phyloP scores from a whole-genome alignment of 2,888 invertebrate species.

The Epistrophella euchroma region DNA sequence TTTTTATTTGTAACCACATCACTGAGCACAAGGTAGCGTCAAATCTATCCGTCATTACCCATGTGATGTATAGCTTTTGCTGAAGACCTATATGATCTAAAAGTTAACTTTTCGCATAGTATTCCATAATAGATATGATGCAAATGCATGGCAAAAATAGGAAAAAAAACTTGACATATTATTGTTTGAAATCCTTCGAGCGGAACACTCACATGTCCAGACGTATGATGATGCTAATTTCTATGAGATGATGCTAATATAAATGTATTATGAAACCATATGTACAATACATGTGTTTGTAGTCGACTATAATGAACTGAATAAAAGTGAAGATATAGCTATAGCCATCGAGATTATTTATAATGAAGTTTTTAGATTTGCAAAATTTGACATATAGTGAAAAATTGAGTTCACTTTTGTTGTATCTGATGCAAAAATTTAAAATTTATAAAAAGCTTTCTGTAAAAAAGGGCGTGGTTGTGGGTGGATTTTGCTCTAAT shows the following conservation, averaged over 20 bases:
- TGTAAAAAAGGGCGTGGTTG: too few relatives aligned
- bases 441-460: too few relatives aligned
- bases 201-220: slow-evolving; percentile 72
- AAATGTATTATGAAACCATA: slow-evolving; percentile 33
- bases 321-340: too few relatives aligned
- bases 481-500: too few relatives aligned
- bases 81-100: slow-evolving; percentile 56
- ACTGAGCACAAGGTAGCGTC: slow-evolving; percentile 69
- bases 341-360: too few relatives aligned
- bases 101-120: slow-evolving; percentile 46
- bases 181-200: slow-evolving; percentile 67
- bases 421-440: too few relatives aligned
- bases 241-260: slow-evolving; percentile 45
- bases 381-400: too few relatives aligned
- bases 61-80: slow-evolving; percentile 35
- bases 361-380: too few relatives aligned
- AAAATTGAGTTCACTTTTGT: too few relatives aligned
- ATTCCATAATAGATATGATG: slow-evolving; percentile 54
- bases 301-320: too few relatives aligned
- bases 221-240: slow-evolving; percentile 57
- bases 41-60: slow-evolving; percentile 71
- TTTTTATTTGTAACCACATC: slow-evolving; percentile 57
- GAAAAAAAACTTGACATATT: slow-evolving; percentile 58
- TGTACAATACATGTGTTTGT: too few relatives aligned
- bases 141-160: slow-evolving; percentile 51